Evolutionary conservation across 2,113 vertebrate species (phyloP).

Genomic region (Ceratotherium simum): DNA sequence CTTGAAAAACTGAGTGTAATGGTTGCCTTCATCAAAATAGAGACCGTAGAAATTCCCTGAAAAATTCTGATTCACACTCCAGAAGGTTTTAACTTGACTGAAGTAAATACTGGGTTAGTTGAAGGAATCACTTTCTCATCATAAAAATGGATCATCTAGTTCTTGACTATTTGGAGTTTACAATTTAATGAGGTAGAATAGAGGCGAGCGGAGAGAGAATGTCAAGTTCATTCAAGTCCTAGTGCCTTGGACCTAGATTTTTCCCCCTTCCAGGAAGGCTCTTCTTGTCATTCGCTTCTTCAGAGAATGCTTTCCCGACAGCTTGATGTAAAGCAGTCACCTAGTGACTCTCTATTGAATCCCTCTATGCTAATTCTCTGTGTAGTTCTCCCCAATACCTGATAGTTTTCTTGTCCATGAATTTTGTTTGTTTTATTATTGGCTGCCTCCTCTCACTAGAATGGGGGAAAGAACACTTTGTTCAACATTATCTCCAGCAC

Average conservation of each 20-base stretch:
- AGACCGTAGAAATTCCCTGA: neutral
- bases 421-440: slow-evolving; percentile 37
- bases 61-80: slow-evolving; percentile 1
- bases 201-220: neutral
- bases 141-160: neutral
- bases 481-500: neutral
- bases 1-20: neutral
- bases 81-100: slow-evolving; percentile 4
- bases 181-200: neutral
- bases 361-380: neutral
- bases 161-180: neutral
- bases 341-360: neutral
- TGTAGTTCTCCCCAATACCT: neutral
- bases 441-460: neutral
- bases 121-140: slow-evolving; percentile 14
- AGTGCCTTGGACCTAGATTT: neutral
- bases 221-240: neutral
- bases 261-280: neutral
- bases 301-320: neutral
- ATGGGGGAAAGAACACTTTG: neutral
- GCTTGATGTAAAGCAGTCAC: neutral
- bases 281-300: neutral
- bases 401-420: neutral
- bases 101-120: neutral
- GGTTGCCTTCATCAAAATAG: neutral